Evolutionary conservation across 2,113 vertebrate genomes (phyloP).

Genomic region (Vireo altiloquus): DNA sequence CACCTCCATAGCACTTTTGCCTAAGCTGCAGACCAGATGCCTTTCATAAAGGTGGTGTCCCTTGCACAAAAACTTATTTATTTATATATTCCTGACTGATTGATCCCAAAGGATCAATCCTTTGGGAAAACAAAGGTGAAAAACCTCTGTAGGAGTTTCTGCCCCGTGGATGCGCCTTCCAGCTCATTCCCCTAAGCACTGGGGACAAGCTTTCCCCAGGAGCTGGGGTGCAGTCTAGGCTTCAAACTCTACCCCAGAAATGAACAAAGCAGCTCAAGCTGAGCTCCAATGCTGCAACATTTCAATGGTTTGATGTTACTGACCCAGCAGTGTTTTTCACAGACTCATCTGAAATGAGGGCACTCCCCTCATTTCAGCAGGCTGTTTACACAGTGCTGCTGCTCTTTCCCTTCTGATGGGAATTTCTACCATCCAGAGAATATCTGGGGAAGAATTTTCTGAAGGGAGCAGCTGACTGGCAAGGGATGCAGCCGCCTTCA

Average conservation of each 20-base stretch:
- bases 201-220: neutral
- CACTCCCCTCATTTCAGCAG: neutral
- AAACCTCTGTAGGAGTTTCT: neutral
- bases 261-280: neutral
- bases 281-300: rapidly evolving
- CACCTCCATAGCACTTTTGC: neutral
- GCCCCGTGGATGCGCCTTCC: rapidly evolving
- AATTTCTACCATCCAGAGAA: neutral
- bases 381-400: neutral
- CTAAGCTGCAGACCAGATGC: neutral
- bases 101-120: neutral
- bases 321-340: neutral
- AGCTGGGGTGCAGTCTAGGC: neutral
- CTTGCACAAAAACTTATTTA: neutral
- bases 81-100: neutral
- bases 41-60: neutral
- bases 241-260: neutral
- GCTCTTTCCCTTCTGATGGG: neutral
- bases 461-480: conserved; percentile 29
- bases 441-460: neutral
- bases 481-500: neutral
- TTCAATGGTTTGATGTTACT: neutral
- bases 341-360: neutral
- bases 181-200: neutral
- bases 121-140: too few relatives aligned